Evolutionary conservation across 2,888 invertebrate genomes (phyloP).

Genomic region (Ormyrus thymus): DNA sequence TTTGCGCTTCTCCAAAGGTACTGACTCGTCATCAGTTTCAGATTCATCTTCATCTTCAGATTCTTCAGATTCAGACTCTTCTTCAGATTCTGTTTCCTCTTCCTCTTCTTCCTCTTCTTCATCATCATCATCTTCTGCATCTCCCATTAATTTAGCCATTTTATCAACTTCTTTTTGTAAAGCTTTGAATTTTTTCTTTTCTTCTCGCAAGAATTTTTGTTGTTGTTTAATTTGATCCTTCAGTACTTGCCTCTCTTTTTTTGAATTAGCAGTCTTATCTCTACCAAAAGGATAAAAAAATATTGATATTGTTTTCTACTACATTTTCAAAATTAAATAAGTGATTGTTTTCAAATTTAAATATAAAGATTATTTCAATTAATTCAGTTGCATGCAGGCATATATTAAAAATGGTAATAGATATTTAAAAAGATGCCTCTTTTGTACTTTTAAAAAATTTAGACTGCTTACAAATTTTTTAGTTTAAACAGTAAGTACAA

Average conservation of each 20-base stretch:
- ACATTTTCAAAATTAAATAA: too few species aligned
- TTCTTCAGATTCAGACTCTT: slow-evolving; percentile 79
- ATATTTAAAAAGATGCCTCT: too few species aligned
- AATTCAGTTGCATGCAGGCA: too few species aligned
- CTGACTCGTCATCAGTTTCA: slow-evolving; percentile 82
- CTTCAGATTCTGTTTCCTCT: slow-evolving; percentile 75
- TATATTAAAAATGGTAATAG: too few species aligned
- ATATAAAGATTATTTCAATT: too few species aligned
- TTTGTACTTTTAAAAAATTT: too few species aligned
- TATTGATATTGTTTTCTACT: too few species aligned
- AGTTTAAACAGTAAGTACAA: too few species aligned
- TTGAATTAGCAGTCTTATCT: slow-evolving; percentile 83
- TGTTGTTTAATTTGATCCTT: slow-evolving; percentile 89
- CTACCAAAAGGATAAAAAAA: slow-evolving; percentile 66
- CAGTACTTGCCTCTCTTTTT: slow-evolving; percentile 85
- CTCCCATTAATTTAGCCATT: slow-evolving; percentile 92
- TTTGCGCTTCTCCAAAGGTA: slow-evolving; percentile 73
- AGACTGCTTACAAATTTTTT: too few species aligned
- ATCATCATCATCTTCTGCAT: slow-evolving; percentile 84
- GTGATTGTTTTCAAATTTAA: too few species aligned
- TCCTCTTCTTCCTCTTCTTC: slow-evolving; percentile 82
- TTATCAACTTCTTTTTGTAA: slow-evolving; percentile 92
- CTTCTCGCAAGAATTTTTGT: slow-evolving; percentile 85
- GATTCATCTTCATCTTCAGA: slow-evolving; percentile 76
- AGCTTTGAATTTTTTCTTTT: slow-evolving; percentile 88